phyloP scores from a whole-genome alignment of 1,140 invertebrate genomes.

The Druon quercuslanigerum region DNA sequence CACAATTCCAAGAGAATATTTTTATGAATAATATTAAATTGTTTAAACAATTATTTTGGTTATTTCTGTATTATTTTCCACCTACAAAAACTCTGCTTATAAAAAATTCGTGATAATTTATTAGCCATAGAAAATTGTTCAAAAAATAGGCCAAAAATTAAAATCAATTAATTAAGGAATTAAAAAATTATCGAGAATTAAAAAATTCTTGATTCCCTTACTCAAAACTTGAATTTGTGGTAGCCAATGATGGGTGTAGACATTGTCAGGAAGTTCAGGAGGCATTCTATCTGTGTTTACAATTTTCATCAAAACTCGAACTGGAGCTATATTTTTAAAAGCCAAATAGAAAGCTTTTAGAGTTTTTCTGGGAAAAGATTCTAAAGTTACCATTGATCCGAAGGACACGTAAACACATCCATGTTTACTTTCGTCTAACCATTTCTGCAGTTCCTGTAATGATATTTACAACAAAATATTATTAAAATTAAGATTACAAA shows the following conservation, averaged over 20 bases:
- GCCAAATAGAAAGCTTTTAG: constrained; percentile 55
- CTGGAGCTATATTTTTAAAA: constrained; percentile 57
- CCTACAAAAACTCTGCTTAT: no score
- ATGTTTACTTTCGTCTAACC: constrained; percentile 81
- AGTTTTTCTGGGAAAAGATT: constrained; percentile 69
- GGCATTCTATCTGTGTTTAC: constrained; percentile 60
- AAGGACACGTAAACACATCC: constrained; percentile 85
- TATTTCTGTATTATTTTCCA: no score
- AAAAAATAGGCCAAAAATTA: no score
- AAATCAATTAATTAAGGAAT: constrained; percentile 50
- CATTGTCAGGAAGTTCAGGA: constrained; percentile 77
- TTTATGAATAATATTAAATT: no score
- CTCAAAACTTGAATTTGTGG: constrained; percentile 77
- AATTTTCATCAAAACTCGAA: constrained; percentile 63
- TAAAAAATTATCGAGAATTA: neutral
- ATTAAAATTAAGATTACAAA: constrained; percentile 44
- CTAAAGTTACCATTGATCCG: constrained; percentile 82
- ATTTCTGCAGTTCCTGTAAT: constrained; percentile 79
- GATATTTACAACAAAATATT: neutral
- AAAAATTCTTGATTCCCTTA: constrained; percentile 41
- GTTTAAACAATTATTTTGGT: no score
- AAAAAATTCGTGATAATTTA: no score
- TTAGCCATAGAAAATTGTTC: no score
- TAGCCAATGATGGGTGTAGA: constrained; percentile 79
- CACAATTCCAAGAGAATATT: no score